phyloP scores from a whole-genome alignment of 2,797 vertebrate genomes.

The Pteropus rufus region DNA sequence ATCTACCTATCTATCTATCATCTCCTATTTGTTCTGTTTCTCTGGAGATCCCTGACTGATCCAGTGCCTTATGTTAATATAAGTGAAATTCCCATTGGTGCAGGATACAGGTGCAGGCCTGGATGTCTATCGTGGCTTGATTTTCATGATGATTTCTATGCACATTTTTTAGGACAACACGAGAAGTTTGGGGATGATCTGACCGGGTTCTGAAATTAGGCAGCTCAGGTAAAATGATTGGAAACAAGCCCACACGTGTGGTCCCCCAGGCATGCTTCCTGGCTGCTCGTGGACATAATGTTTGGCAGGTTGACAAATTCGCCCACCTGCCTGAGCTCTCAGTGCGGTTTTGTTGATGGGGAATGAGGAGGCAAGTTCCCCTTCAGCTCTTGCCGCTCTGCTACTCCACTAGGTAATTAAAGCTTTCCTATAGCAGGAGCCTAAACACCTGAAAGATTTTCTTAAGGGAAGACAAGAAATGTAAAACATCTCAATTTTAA shows the following conservation, averaged over 20 bases:
- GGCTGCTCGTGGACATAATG: background rate
- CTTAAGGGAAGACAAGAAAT: constrained; percentile 52
- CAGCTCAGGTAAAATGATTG: background rate
- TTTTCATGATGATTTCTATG: background rate
- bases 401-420: background rate
- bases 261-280: background rate
- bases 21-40: background rate
- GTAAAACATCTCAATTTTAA: constrained; percentile 59
- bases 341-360: background rate
- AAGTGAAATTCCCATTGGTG: background rate
- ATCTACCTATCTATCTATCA: background rate
- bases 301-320: background rate
- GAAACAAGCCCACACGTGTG: background rate
- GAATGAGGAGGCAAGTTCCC: background rate
- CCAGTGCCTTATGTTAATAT: background rate
- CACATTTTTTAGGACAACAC: background rate
- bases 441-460: constrained; percentile 42
- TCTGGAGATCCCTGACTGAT: background rate
- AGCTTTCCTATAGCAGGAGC: background rate
- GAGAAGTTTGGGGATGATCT: background rate
- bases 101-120: background rate
- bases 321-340: background rate
- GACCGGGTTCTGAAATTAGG: background rate
- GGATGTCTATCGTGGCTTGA: background rate
- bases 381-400: background rate